phyloP scores from a whole-genome alignment of 2,113 vertebrate species.

The Neolamprologus ventralis region DNA sequence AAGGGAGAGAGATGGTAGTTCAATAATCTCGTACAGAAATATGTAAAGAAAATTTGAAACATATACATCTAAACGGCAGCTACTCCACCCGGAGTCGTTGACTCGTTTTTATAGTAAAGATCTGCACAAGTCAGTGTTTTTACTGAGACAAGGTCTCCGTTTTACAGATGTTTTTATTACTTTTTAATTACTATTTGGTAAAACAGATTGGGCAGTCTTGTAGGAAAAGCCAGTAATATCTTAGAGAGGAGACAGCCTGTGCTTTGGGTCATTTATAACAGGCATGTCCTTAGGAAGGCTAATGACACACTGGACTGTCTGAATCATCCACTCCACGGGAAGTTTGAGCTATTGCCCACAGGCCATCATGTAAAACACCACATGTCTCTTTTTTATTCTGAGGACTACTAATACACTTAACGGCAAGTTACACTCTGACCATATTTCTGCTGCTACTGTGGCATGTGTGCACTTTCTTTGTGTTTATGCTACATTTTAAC shows the following conservation, averaged over 20 bases:
- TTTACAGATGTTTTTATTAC: background rate
- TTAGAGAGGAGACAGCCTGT: background rate
- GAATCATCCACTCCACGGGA: background rate
- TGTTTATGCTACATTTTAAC: background rate
- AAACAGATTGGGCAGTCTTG: background rate
- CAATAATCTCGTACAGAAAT: background rate
- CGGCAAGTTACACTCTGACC: background rate
- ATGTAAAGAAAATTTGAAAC: background rate
- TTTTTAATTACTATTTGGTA: background rate
- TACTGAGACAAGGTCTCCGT: background rate
- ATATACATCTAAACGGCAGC: background rate
- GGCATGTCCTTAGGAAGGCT: background rate
- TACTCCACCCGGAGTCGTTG: background rate
- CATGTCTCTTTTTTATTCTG: background rate
- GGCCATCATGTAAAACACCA: background rate
- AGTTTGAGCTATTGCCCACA: background rate
- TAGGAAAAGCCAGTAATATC: background rate
- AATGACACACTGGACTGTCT: background rate
- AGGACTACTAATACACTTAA: background rate
- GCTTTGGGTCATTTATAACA: background rate
- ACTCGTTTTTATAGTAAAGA: background rate
- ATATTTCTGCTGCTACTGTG: background rate
- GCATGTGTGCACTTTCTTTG: background rate
- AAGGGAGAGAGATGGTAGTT: background rate
- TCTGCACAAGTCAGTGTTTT: background rate